Evolutionary conservation across 2,113 vertebrate species (phyloP).

Genomic region (Poeciliopsis prolifica): DNA sequence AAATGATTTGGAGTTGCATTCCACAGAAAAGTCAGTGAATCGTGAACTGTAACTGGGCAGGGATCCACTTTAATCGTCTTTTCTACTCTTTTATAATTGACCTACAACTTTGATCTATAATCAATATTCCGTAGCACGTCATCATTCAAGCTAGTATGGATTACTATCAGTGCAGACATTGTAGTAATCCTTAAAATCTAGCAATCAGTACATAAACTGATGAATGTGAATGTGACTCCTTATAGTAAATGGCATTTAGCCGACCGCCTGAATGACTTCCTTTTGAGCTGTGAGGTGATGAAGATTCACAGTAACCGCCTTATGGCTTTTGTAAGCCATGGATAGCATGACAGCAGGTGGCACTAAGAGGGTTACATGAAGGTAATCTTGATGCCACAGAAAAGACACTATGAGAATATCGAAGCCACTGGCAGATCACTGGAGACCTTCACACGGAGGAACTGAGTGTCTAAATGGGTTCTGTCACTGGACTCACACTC

Average conservation of each 20-base stretch:
- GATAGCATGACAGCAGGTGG: conserved; percentile 69
- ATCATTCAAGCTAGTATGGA: not conserved
- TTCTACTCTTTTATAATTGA: not conserved
- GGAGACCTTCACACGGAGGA: conserved; percentile 21
- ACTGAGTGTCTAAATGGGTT: conserved; percentile 12
- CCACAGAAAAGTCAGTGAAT: too few relatives aligned
- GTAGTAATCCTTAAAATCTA: not conserved
- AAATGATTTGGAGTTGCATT: too few relatives aligned
- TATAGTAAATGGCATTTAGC: conserved; percentile 33
- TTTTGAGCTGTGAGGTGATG: conserved; percentile 50
- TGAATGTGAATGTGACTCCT: conserved; percentile 9
- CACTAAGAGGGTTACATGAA: conserved; percentile 74
- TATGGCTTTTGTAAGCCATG: conserved; percentile 66
- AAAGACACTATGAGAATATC: conserved; percentile 41
- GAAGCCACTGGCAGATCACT: not conserved
- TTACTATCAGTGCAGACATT: not conserved
- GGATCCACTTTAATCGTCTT: not conserved
- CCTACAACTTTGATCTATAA: not conserved
- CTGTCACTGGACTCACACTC: conserved; percentile 6
- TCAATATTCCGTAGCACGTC: not conserved
- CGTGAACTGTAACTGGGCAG: too few relatives aligned
- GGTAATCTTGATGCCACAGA: conserved; percentile 61
- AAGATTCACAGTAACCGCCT: conserved; percentile 68
- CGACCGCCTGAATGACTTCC: conserved; percentile 41
- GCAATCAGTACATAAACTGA: not conserved